A percentile compares a stretch with the other conserved stretches of the same genome.
Conservation (phyloP, 2,888 invertebrate genomes). For the Idaea biselata region DNA sequence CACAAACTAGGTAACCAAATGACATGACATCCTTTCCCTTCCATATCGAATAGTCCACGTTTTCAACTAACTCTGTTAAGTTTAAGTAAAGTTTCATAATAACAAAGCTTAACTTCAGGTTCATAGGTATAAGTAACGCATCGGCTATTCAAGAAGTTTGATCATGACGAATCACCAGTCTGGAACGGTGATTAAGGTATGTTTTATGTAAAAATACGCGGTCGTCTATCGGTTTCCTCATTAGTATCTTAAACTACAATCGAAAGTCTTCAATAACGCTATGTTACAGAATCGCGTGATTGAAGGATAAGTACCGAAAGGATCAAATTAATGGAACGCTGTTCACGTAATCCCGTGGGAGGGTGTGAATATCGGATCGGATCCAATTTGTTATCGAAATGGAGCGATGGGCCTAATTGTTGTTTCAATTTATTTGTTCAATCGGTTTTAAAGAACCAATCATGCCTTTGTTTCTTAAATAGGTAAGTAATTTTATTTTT, state of each 20-base stretch:
- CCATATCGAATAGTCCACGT: too few species aligned
- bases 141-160: too few species aligned
- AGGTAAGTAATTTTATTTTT: too few species aligned
- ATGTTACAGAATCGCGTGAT: not conserved
- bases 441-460: not conserved
- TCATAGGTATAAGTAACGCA: too few species aligned
- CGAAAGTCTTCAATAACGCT: not conserved
- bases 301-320: not conserved
- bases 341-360: not conserved
- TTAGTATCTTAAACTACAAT: not conserved
- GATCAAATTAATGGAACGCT: not conserved
- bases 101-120: too few species aligned
- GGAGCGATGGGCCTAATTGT: not conserved
- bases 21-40: too few species aligned
- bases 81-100: too few species aligned
- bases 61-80: too few species aligned
- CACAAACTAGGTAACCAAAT: too few species aligned
- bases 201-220: too few species aligned
- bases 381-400: not conserved
- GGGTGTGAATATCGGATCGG: not conserved
- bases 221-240: not conserved
- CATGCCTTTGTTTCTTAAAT: not conserved
- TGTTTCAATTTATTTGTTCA: not conserved
- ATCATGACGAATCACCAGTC: too few species aligned
- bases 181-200: too few species aligned